Evolutionary conservation across 2,113 vertebrate species (phyloP).

Genomic region (Zeus faber): DNA sequence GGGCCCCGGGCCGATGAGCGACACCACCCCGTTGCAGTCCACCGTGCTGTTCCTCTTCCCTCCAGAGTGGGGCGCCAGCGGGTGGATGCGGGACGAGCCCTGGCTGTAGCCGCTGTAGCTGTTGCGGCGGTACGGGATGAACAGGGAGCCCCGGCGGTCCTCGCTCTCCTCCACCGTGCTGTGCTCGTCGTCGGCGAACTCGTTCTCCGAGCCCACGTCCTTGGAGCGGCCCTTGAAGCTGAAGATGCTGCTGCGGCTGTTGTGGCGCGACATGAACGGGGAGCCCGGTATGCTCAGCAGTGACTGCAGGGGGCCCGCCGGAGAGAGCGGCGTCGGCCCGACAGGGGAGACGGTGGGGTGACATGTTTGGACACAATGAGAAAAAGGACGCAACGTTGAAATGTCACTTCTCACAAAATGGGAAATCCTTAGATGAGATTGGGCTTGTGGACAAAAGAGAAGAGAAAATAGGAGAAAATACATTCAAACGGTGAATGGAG

Average conservation of each 20-base stretch:
- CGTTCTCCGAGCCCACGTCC: constrained; percentile 92
- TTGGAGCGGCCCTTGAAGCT: constrained; percentile 91
- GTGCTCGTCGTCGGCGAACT: constrained; percentile 97
- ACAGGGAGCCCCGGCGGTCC: constrained; percentile 91
- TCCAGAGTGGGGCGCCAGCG: constrained; percentile 82
- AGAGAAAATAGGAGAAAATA: neutral
- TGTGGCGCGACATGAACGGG: constrained; percentile 94
- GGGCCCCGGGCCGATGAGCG: constrained; percentile 89
- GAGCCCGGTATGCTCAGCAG: constrained; percentile 96
- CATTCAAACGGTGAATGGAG: too few relatives aligned
- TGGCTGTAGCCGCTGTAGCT: constrained; percentile 98
- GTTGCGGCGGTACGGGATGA: constrained; percentile 90
- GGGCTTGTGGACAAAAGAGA: neutral
- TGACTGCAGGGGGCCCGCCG: constrained; percentile 73
- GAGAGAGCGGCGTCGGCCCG: constrained; percentile 7
- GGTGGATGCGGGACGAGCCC: constrained; percentile 90
- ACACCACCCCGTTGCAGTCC: constrained; percentile 98
- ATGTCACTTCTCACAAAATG: too few relatives aligned
- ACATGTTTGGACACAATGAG: neutral
- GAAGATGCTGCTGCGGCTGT: constrained; percentile 98
- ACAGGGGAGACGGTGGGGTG: constrained; percentile 17
- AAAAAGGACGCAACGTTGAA: too few relatives aligned
- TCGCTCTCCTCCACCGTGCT: constrained; percentile 97
- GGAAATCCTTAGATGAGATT: too few relatives aligned
- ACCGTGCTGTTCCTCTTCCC: constrained; percentile 97